These are phyloP conservation scores for Nemurella pictetii DNA, from an alignment of 2,888 invertebrate species.

Conservation along the genomic window DNA sequence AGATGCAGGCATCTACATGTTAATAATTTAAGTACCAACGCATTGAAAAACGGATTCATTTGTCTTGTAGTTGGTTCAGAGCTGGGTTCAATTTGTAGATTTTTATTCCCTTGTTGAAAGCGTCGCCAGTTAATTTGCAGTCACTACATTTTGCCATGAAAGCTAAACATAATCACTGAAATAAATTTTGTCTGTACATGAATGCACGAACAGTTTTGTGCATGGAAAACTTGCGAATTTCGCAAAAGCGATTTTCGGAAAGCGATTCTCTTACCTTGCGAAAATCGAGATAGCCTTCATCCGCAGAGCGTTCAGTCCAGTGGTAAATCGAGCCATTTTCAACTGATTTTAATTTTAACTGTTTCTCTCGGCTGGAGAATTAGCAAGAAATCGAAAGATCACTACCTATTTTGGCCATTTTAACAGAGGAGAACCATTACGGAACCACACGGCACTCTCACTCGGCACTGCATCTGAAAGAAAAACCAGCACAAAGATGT, in stretches of 20 bases:
- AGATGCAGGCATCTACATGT: no score
- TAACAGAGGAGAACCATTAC: background rate
- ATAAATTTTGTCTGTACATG: no score
- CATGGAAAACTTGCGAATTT: no score
- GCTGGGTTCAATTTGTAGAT: no score
- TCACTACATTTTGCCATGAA: no score
- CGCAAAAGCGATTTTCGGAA: background rate
- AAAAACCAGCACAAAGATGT: background rate
- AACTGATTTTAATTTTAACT: background rate
- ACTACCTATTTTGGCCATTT: background rate
- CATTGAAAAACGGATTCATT: no score
- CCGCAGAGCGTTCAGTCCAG: slow-evolving; percentile 20
- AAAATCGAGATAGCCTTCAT: slow-evolving; percentile 25
- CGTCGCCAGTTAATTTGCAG: no score
- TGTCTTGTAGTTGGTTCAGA: no score
- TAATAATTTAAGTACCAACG: no score
- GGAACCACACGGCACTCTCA: background rate
- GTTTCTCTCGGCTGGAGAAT: background rate
- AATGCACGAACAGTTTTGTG: no score
- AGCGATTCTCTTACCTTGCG: slow-evolving; percentile 1
- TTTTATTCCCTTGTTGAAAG: no score
- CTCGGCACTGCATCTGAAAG: background rate
- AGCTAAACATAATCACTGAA: no score
- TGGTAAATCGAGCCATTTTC: slow-evolving; percentile 5
- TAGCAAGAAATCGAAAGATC: background rate